Conservation (phyloP, 2,113 vertebrate species). For the Sturnus vulgaris region DNA sequence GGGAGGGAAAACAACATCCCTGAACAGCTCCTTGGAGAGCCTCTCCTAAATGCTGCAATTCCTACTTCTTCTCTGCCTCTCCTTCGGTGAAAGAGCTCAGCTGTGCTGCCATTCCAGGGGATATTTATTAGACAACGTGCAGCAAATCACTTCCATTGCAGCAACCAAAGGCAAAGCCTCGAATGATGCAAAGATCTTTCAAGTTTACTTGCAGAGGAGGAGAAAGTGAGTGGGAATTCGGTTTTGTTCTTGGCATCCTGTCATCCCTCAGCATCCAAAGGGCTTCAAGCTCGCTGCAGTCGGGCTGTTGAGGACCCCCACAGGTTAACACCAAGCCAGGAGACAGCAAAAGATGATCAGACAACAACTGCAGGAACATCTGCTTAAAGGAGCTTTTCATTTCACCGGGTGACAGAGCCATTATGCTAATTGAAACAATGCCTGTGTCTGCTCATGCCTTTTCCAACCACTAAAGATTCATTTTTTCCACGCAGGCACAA, state of each 20-base stretch:
- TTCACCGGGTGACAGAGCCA: background rate
- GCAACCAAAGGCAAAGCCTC: background rate
- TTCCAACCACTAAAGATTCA: background rate
- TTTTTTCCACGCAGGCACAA: background rate
- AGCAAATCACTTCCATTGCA: background rate
- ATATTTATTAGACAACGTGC: background rate
- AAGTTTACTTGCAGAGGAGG: background rate
- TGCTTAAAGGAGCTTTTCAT: constrained; percentile 1
- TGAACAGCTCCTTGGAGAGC: background rate
- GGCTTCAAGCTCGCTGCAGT: background rate
- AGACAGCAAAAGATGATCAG: background rate
- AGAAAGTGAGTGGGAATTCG: background rate
- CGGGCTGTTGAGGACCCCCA: background rate
- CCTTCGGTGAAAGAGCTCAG: background rate
- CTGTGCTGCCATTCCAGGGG: background rate
- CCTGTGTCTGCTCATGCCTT: background rate
- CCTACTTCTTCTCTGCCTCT: background rate
- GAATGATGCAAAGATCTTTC: background rate
- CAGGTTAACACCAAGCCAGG: background rate
- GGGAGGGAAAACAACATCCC: fast-evolving
- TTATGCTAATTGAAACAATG: background rate
- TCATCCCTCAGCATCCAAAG: background rate
- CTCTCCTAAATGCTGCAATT: background rate
- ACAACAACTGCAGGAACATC: background rate
- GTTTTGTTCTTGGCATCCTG: background rate